Evolutionary conservation across 2,113 vertebrate species (phyloP), one percentile per base, ranked within the genome.

Genomic region (Sorex fumeus): DNA sequence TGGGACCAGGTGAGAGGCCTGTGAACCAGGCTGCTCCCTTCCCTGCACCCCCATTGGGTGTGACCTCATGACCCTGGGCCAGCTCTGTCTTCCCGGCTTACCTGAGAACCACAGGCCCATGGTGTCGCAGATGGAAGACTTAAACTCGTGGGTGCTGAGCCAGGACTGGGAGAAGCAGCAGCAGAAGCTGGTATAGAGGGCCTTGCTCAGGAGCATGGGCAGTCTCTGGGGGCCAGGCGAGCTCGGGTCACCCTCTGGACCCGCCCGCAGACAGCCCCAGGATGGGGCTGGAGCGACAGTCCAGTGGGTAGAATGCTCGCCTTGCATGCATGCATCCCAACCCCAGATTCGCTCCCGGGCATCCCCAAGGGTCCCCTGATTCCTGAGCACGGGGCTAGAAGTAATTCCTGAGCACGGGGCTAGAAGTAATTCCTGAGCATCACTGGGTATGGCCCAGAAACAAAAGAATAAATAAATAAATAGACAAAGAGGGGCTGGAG

Each of bases 101-200:
- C 97, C 97, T 96, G 95, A 30, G 21, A 96, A 94, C 97, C 97
- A 97, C 77, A 97, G 96, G 90, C 80, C 96, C 88, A 98, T 19
- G 4, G 96, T 96, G 90, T 93, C 95, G 75, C 97, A 98, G 96
- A 98, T 70, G 27, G 85, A 34, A 0, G 93, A 95, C 88, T 98
- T 97, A 91, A 97, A 97, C n/a, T 97, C 95, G 0, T 95, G 91
- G 0, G 95, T 91, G 94, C 97, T 53, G 43, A 98, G 97, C 96
- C 72, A 95, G 28, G 97, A 98, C 86, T 94, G 74, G 1, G 96
- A 97, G 87, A 98, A 98, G 94, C 91, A 92, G 87, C 94, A 96
- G 66, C 96, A 97, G 94, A 98, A 98, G 84, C 97, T 97, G 94
- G 96, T 97, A 60, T 90, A 97, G 81, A 98, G 27, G 2, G 86